Evolutionary conservation across 2,113 vertebrate species (phyloP).

Genomic region (Heptranchias perlo): DNA sequence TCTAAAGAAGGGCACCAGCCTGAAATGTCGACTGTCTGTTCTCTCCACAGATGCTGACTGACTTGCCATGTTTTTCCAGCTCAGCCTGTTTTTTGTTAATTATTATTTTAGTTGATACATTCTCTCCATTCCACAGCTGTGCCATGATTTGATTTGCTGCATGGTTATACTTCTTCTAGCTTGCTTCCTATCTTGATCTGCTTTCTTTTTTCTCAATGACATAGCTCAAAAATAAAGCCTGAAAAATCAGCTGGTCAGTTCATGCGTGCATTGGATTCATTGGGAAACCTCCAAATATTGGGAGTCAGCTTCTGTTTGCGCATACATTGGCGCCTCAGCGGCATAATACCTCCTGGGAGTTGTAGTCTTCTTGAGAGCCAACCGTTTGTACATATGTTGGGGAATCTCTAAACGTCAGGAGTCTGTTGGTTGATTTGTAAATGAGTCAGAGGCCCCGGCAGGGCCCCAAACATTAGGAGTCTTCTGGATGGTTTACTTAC

Average conservation of each 20-base stretch:
- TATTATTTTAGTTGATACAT: background rate
- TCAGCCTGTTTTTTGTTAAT: background rate
- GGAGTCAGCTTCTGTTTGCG: background rate
- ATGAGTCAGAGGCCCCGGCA: background rate
- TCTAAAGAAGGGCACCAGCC: background rate
- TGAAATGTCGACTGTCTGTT: background rate
- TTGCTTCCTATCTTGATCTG: background rate
- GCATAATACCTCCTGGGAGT: background rate
- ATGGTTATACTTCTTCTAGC: background rate
- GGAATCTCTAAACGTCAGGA: background rate
- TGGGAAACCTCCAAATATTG: slow-evolving; percentile 6
- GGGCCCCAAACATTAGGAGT: background rate
- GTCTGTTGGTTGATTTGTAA: background rate
- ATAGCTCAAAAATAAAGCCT: background rate
- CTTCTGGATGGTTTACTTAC: too few relatives aligned
- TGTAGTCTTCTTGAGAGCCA: slow-evolving; percentile 1
- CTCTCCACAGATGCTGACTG: background rate
- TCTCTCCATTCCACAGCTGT: background rate
- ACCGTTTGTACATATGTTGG: background rate
- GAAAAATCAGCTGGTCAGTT: background rate
- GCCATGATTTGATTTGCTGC: background rate
- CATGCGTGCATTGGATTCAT: background rate
- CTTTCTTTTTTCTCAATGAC: background rate
- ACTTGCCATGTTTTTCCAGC: background rate
- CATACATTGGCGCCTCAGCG: background rate